Conservation (phyloP, 2,888 invertebrate species). For the Abrostola triplasia region DNA sequence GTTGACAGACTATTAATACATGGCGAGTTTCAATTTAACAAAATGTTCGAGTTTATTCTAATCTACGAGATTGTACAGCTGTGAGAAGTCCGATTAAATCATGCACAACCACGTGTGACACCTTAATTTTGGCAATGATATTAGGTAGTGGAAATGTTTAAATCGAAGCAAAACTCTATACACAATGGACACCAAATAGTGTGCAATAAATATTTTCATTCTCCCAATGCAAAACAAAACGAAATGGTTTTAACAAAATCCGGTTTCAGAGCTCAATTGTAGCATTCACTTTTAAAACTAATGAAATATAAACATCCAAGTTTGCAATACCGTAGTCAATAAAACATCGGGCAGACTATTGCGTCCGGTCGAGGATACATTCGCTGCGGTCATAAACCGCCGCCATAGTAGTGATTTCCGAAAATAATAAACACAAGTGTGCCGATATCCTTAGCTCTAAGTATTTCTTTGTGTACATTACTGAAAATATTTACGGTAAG, state of each 20-base stretch:
- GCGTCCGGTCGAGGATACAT: slow-evolving; percentile 33
- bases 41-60: slow-evolving; percentile 37
- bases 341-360: slow-evolving; percentile 20
- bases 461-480: slow-evolving; percentile 24
- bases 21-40: slow-evolving; percentile 37
- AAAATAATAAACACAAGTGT: slow-evolving; percentile 35
- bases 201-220: neutral
- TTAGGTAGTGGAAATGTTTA: neutral
- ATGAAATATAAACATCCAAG: neutral
- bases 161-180: too few species aligned
- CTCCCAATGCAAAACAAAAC: neutral
- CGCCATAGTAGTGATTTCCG: slow-evolving; percentile 43
- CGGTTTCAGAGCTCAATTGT: neutral
- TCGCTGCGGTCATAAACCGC: slow-evolving; percentile 35
- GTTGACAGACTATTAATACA: slow-evolving; percentile 33
- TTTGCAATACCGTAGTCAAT: slow-evolving; percentile 31
- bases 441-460: slow-evolving; percentile 23
- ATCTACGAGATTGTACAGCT: too few species aligned
- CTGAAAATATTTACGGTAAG: neutral
- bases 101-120: neutral
- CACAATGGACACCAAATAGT: neutral
- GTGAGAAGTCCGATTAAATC: too few species aligned
- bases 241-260: neutral
- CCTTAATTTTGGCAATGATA: too few species aligned
- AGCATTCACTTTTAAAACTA: neutral